Percentiles rank a stretch among this genome's conserved stretches.
Conservation (phyloP, 92 coral and sea anemone species). For the Hydrozoanthus gracilis region DNA sequence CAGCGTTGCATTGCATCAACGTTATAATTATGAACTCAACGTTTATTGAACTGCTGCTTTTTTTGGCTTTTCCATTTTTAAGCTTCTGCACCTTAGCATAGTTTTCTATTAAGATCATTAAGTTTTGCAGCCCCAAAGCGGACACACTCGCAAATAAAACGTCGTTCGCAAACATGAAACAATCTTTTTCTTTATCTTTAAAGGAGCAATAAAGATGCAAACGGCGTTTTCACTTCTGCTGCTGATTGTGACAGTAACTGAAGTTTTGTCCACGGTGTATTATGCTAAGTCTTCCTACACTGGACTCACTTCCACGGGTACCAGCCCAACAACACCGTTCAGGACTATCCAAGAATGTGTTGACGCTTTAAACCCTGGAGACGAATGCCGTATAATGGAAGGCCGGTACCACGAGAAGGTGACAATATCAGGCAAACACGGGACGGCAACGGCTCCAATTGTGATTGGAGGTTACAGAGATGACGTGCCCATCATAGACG, state of each 20-base stretch:
- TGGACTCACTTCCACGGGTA: not conserved
- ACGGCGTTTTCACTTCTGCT: not conserved
- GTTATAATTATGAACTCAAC: too few relatives aligned
- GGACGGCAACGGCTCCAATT: slow-evolving; percentile 53
- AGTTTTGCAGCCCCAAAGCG: too few relatives aligned
- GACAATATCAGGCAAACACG: slow-evolving; percentile 66
- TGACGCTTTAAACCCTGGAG: slow-evolving; percentile 34
- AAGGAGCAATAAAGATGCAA: too few relatives aligned
- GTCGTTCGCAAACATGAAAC: too few relatives aligned
- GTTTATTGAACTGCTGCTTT: too few relatives aligned
- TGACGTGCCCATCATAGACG: slow-evolving; percentile 78
- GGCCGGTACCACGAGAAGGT: slow-evolving; percentile 77
- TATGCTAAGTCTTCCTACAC: slow-evolving; percentile 3
- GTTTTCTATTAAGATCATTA: too few relatives aligned
- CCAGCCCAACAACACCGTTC: slow-evolving; percentile 5
- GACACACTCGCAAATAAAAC: too few relatives aligned
- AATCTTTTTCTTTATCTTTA: too few relatives aligned
- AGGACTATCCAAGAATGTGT: slow-evolving; percentile 43
- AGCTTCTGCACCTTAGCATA: too few relatives aligned
- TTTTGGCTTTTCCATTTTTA: too few relatives aligned
- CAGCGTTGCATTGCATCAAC: too few relatives aligned
- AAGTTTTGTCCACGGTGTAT: slow-evolving; percentile 6
- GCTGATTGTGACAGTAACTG: not conserved
- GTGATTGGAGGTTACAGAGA: slow-evolving; percentile 71
- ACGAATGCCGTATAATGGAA: slow-evolving; percentile 37